Conservation (phyloP, 2,888 invertebrate genomes). For the Zhengitettix transpicula region DNA sequence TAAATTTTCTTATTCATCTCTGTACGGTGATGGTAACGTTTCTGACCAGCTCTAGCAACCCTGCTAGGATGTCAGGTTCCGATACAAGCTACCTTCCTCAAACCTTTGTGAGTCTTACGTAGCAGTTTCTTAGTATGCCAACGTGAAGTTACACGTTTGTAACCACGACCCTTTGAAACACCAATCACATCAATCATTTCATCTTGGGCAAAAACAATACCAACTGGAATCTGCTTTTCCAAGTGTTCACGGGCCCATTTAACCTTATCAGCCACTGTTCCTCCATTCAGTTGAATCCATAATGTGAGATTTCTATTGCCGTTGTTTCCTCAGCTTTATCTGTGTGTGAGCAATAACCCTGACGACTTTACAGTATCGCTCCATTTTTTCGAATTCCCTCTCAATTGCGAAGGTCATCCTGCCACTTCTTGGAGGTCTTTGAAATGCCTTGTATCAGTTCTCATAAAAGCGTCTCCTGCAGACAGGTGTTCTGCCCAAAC, state of each 20-base stretch:
- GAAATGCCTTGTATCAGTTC: constrained; percentile 99
- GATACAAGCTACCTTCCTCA: constrained; percentile 98
- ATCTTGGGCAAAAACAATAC: constrained; percentile 84
- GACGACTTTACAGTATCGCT: constrained; percentile 94
- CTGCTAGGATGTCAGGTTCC: constrained; percentile 99
- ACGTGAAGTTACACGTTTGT: constrained; percentile 98
- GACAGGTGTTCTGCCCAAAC: constrained; percentile 98
- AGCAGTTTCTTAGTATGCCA: constrained; percentile 99
- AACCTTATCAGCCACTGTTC: constrained; percentile 87
- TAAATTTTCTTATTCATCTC: constrained; percentile 99
- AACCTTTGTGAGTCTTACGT: constrained; percentile 99
- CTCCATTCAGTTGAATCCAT: constrained; percentile 99
- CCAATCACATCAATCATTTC: constrained; percentile 99
- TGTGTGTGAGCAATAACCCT: constrained; percentile 96
- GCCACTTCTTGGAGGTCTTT: constrained; percentile 97
- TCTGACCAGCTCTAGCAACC: constrained; percentile 99
- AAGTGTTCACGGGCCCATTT: constrained; percentile 93
- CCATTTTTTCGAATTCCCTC: constrained; percentile 90
- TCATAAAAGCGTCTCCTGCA: constrained; percentile 98
- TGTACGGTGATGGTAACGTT: constrained; percentile 98
- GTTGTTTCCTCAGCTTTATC: constrained; percentile 92
- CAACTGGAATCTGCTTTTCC: constrained; percentile 84
- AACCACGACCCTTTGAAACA: constrained; percentile 98
- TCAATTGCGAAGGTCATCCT: constrained; percentile 95
- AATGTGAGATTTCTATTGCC: constrained; percentile 99